These are phyloP conservation scores for Pharmacophagus antenor DNA, from an alignment of 2,888 invertebrate genomes.

Conservation along the genomic window DNA sequence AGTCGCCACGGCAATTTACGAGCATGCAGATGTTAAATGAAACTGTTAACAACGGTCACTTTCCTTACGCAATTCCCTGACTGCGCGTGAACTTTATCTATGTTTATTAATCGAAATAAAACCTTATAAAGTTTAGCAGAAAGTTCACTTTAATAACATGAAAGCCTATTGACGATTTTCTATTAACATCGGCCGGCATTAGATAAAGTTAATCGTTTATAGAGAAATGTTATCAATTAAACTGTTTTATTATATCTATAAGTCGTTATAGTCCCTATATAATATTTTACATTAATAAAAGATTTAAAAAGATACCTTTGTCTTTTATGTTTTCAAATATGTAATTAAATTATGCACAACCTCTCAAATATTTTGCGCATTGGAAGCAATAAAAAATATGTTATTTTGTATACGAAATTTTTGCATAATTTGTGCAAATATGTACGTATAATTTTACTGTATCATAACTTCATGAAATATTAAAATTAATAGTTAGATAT, in stretches of 20 bases:
- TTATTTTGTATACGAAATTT: too few species aligned
- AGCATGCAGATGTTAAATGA: conserved; percentile 30
- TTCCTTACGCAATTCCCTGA: conserved; percentile 24
- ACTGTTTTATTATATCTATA: background rate
- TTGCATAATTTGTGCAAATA: too few species aligned
- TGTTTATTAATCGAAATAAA: conserved; percentile 6
- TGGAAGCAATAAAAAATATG: too few species aligned
- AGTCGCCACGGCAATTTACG: conserved; percentile 31
- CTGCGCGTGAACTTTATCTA: conserved; percentile 25
- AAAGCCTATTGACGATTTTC: background rate
- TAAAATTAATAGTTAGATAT: too few species aligned
- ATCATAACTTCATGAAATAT: too few species aligned
- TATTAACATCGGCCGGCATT: background rate
- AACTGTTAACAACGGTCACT: conserved; percentile 31
- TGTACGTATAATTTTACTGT: too few species aligned
- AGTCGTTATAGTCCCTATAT: background rate
- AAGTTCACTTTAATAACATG: background rate
- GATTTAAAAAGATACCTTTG: background rate
- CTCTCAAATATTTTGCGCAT: too few species aligned
- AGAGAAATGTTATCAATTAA: background rate
- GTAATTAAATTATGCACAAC: background rate
- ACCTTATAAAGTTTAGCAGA: background rate
- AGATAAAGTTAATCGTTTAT: background rate
- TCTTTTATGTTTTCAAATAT: background rate
- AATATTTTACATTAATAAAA: background rate